phyloP scores from a whole-genome alignment of 2,888 invertebrate species.

The Ochropleura plecta region DNA sequence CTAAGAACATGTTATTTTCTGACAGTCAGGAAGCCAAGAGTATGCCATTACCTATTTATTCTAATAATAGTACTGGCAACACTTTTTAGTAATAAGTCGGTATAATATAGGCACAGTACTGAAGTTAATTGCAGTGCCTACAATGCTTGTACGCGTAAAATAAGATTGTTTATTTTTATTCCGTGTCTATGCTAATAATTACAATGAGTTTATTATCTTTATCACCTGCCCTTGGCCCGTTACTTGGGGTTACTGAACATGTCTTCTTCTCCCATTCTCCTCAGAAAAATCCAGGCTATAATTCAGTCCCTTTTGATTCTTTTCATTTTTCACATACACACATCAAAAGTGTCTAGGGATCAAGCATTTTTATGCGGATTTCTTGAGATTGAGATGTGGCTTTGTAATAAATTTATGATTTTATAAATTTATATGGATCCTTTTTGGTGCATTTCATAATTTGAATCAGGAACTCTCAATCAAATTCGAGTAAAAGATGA shows the following conservation, averaged over 20 bases:
- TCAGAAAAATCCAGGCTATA: neutral
- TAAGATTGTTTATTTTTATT: conserved; percentile 20
- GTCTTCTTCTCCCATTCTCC: neutral
- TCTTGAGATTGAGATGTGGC: no score
- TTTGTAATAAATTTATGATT: no score
- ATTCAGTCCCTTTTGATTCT: neutral
- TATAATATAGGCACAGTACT: conserved; percentile 10
- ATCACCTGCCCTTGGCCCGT: neutral
- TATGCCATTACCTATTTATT: conserved; percentile 25
- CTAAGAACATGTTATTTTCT: conserved; percentile 21
- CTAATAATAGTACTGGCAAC: conserved; percentile 1
- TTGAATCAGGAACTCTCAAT: no score
- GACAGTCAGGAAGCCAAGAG: conserved; percentile 21
- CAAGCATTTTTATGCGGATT: no score
- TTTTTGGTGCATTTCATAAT: no score
- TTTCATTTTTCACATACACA: neutral
- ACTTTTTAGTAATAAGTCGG: conserved; percentile 12
- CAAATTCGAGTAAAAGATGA: no score
- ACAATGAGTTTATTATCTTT: neutral
- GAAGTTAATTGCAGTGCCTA: conserved; percentile 32
- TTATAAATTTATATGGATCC: no score
- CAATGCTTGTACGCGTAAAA: conserved; percentile 30
- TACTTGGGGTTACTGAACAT: neutral
- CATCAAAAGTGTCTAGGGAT: no score
- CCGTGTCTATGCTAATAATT: neutral